Base-by-base conservation (phyloP, 2,113 vertebrate genomes). In the Bucco capensis region DNA sequence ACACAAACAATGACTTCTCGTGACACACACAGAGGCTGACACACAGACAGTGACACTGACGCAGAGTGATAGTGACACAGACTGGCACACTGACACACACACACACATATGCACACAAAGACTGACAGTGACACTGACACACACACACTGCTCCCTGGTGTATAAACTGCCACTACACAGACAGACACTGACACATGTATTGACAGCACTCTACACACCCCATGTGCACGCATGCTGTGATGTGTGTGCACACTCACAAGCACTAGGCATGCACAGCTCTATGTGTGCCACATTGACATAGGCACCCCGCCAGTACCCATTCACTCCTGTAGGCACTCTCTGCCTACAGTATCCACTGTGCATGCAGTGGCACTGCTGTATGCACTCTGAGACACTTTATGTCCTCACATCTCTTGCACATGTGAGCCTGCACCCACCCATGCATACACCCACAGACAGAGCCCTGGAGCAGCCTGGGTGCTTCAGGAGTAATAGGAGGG, bases 171-270 rank as follows among this genome's bases (percentile, higher is more conserved):
- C 5, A 0, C 30, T 2, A 0, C 7, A 1, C 49, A 6, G 38
- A 2, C 33, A 0, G 49, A 46, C 35, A 0, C 46, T 5, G 70
- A 17, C 13, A 15, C 44, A 0, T 1, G 53, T 3, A 0, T 11
- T 24, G 1, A 5, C 76, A 5, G 66, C 73, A 0, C 67, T 23
- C 38, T 2, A 0, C 56, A 2, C 30, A 0, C 4, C 12, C 50
- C 6, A 0, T 4, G 0, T 2, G 2, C 4, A 1, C 3, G 0
- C 24, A 0, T 0, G 42, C 69, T 4, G 46, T 3, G 38, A 50
- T 2, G 50, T 62, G 0, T 10, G 8, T 3, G 28, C 30, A 5
- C 19, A 0, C n/a, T 9, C 21, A 0, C 15, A 0, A 42, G 40
- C 40, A 42, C 17, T 3, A 1, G 0, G 13, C 42, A 0, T 9